Conservation (phyloP, 2,797 vertebrate species). For the Mallotus villosus region DNA sequence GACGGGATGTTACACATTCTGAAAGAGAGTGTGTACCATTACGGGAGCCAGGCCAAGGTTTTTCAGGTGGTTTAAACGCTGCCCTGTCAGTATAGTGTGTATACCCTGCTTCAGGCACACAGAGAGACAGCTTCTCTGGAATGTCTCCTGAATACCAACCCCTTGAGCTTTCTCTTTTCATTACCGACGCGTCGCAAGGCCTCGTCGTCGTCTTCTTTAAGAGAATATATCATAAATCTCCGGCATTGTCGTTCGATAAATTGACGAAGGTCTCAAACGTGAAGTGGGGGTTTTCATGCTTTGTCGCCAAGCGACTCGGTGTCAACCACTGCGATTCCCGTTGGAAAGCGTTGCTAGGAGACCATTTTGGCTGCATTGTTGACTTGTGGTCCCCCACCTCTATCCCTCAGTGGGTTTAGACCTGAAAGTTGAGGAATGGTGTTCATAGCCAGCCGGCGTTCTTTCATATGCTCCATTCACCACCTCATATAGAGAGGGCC, state of each 20-base stretch:
- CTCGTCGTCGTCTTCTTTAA: too few relatives aligned
- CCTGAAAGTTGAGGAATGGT: not conserved
- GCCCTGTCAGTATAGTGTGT: not conserved
- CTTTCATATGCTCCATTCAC: too few relatives aligned
- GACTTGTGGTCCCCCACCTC: constrained; percentile 17
- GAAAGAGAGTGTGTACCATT: not conserved
- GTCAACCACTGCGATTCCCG: not conserved
- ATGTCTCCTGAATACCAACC: too few relatives aligned
- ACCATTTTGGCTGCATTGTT: constrained; percentile 24
- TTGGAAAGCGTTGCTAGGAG: constrained; percentile 41
- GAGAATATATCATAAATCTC: too few relatives aligned
- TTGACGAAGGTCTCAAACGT: too few relatives aligned
- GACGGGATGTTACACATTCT: not conserved
- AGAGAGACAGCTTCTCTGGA: too few relatives aligned
- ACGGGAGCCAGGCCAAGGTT: not conserved
- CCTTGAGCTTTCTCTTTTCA: too few relatives aligned
- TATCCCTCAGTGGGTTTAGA: not conserved
- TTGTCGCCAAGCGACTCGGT: too few relatives aligned
- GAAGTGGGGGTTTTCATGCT: too few relatives aligned
- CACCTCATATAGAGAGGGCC: too few relatives aligned
- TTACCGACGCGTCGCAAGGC: too few relatives aligned
- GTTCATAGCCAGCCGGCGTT: not conserved
- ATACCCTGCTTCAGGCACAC: not conserved
- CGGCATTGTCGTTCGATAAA: too few relatives aligned
- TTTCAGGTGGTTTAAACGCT: not conserved